phyloP scores from a whole-genome alignment of 2,888 invertebrate species.

The Nowickia ferox region DNA sequence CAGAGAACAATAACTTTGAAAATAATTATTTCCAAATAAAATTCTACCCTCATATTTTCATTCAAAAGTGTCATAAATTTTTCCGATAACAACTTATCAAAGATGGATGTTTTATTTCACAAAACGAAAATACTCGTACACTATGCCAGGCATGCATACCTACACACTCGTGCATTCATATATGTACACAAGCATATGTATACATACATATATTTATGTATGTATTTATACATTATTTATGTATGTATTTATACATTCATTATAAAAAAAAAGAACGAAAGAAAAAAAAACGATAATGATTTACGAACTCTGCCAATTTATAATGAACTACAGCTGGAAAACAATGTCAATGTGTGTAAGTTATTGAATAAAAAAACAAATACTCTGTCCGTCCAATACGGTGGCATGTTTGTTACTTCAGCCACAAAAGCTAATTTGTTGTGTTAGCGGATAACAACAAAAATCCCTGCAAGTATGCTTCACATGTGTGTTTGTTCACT shows the following conservation, averaged over 20 bases:
- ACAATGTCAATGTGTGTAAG: slow-evolving; percentile 1
- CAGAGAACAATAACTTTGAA: neutral
- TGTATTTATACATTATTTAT: too few species aligned
- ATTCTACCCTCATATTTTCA: neutral
- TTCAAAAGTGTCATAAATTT: slow-evolving; percentile 26
- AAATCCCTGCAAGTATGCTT: slow-evolving; percentile 1
- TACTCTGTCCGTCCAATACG: neutral
- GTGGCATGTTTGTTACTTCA: neutral
- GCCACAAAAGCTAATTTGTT: neutral
- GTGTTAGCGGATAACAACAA: neutral
- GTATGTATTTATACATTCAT: too few species aligned
- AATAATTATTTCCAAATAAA: neutral
- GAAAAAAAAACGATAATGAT: neutral
- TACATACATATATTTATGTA: too few species aligned
- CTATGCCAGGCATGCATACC: neutral
- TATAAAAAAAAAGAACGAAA: neutral
- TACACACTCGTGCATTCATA: neutral
- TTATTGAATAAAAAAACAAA: neutral
- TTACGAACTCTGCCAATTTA: slow-evolving; percentile 1
- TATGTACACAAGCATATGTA: too few species aligned
- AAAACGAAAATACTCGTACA: neutral
- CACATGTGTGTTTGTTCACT: slow-evolving; percentile 28
- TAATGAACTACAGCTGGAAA: neutral
- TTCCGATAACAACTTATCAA: slow-evolving; percentile 4
- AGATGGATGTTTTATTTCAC: neutral